Evolutionary conservation across 2,113 vertebrate species (phyloP).

Genomic region (Istiophorus platypterus): DNA sequence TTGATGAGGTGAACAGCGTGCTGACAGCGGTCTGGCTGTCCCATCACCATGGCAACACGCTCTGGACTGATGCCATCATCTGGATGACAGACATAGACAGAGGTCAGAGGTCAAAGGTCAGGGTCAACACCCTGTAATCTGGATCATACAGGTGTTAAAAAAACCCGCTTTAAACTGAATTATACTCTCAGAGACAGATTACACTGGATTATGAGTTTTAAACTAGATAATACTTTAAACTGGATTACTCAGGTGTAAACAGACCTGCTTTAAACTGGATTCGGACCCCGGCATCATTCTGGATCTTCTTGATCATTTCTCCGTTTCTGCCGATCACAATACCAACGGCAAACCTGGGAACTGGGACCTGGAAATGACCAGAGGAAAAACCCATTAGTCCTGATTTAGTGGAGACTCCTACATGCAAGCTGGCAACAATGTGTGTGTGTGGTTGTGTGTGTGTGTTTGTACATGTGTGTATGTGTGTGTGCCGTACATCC

Average conservation of each 20-base stretch:
- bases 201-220: too few relatives aligned
- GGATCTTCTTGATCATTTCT: slow-evolving; percentile 98
- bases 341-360: slow-evolving; percentile 94
- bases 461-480: background rate
- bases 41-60: slow-evolving; percentile 95
- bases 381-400: background rate
- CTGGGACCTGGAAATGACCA: slow-evolving; percentile 86
- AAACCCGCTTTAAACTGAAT: background rate
- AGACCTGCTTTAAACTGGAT: slow-evolving; percentile 97
- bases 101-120: background rate
- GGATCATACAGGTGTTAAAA: background rate
- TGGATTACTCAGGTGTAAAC: background rate
- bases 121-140: background rate
- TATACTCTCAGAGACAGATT: too few relatives aligned
- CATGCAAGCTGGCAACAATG: background rate
- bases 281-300: slow-evolving; percentile 94
- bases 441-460: background rate
- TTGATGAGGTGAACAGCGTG: slow-evolving; percentile 94
- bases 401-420: background rate
- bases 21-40: slow-evolving; percentile 94
- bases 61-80: slow-evolving; percentile 95
- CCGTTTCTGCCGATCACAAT: slow-evolving; percentile 97
- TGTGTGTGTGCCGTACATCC: slow-evolving; percentile 84
- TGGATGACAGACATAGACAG: slow-evolving; percentile 45
- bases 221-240: background rate